Evolutionary conservation across 1,140 invertebrate species (phyloP).

Genomic region (Heliconius eleuchia): DNA sequence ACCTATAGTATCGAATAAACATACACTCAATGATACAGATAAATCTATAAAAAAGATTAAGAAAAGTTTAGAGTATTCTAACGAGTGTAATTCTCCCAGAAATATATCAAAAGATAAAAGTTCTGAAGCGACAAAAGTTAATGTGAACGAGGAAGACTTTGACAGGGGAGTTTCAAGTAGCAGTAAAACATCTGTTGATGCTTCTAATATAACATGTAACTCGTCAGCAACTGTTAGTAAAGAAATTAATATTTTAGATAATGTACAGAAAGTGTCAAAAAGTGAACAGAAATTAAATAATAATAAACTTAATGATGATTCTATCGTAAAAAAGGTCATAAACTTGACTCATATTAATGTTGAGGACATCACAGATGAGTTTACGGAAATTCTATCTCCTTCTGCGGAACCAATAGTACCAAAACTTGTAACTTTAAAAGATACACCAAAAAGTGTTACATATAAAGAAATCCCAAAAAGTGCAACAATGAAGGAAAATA

Average conservation of each 20-base stretch:
- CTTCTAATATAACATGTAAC: neutral
- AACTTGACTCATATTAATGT: neutral
- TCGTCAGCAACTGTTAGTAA: neutral
- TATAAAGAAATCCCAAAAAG: neutral
- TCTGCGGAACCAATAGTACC: neutral
- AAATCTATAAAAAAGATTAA: slow-evolving; percentile 3
- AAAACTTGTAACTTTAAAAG: neutral
- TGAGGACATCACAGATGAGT: neutral
- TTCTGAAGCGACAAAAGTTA: neutral
- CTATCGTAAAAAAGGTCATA: neutral
- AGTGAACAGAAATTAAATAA: neutral
- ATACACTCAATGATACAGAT: neutral
- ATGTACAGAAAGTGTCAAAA: neutral
- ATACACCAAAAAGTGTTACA: neutral
- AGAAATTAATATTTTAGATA: neutral
- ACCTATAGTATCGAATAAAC: neutral
- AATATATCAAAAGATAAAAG: neutral
- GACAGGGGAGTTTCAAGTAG: neutral
- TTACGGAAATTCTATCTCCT: neutral
- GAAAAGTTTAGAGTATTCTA: neutral
- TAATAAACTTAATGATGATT: neutral
- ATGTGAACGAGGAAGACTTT: neutral
- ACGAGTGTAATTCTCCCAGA: neutral
- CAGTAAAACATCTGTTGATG: neutral
- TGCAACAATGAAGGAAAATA: neutral